phyloP scores from a whole-genome alignment of 2,113 vertebrate species.

The Tetrao urogallus region DNA sequence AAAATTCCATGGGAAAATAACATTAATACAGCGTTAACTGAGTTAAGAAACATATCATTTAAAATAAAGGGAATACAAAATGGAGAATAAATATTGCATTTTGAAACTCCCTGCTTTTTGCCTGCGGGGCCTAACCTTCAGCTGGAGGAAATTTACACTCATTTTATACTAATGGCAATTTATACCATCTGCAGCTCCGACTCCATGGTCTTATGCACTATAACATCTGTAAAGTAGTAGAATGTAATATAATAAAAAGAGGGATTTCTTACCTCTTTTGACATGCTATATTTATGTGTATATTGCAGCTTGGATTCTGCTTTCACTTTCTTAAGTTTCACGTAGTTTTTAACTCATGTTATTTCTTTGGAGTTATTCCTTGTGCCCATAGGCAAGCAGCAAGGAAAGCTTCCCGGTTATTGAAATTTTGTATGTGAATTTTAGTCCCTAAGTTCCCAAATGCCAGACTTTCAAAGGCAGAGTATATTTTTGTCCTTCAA shows the following conservation, averaged over 20 bases:
- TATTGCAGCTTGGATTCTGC: background rate
- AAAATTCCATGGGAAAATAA: background rate
- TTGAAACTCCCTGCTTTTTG: slow-evolving; percentile 21
- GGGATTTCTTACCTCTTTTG: slow-evolving; percentile 37
- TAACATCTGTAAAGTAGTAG: slow-evolving; percentile 45
- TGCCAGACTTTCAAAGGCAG: background rate
- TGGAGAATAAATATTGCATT: slow-evolving; percentile 9
- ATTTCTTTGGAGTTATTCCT: background rate
- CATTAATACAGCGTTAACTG: background rate
- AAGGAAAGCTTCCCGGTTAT: background rate
- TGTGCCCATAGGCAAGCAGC: background rate
- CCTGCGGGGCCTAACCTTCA: slow-evolving; percentile 40
- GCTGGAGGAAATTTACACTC: slow-evolving; percentile 64
- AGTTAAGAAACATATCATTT: background rate
- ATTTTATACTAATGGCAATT: slow-evolving; percentile 64
- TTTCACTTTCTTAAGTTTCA: slow-evolving; percentile 44
- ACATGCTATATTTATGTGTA: background rate
- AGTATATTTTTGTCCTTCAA: background rate
- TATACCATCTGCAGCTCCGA: slow-evolving; percentile 38
- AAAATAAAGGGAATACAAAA: slow-evolving; percentile 46
- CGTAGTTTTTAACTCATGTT: background rate
- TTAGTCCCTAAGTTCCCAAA: background rate
- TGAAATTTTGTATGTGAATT: background rate
- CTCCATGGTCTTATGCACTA: background rate
- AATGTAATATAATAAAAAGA: slow-evolving; percentile 42